Conservation (phyloP, 2,888 invertebrate genomes). For the Colletes collaris region DNA sequence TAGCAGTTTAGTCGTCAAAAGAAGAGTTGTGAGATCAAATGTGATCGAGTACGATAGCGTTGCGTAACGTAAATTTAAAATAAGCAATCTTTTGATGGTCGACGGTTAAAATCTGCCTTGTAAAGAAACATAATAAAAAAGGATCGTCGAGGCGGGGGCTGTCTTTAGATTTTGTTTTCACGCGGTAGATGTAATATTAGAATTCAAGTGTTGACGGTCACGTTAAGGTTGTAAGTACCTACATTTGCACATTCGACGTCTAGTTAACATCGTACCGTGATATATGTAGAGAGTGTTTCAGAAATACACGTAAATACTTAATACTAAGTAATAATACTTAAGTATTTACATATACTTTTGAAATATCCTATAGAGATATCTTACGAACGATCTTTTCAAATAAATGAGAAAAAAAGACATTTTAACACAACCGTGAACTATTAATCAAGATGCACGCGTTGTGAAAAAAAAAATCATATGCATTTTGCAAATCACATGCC, state of each 20-base stretch:
- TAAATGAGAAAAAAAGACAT: constrained; percentile 13
- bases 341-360: no score
- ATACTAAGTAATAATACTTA: no score
- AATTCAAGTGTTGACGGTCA: constrained; percentile 23
- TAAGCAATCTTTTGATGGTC: constrained; percentile 36
- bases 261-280: constrained; percentile 38
- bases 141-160: constrained; percentile 31
- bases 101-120: constrained; percentile 38
- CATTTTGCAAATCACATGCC: constrained; percentile 35
- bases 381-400: constrained; percentile 16
- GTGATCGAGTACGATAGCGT: constrained; percentile 41
- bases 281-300: background rate
- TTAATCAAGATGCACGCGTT: constrained; percentile 5
- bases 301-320: no score
- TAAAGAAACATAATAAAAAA: constrained; percentile 13
- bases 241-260: constrained; percentile 41
- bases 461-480: constrained; percentile 6
- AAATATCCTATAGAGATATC: constrained; percentile 15
- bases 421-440: constrained; percentile 16
- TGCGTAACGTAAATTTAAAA: constrained; percentile 36
- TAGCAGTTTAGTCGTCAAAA: constrained; percentile 52
- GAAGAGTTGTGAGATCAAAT: constrained; percentile 35
- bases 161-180: constrained; percentile 16
- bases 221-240: constrained; percentile 29
- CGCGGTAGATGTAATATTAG: constrained; percentile 16